These are phyloP conservation scores for Tragelaphus scriptus DNA, from an alignment of 2,113 vertebrate genomes.

Conservation along the genomic window DNA sequence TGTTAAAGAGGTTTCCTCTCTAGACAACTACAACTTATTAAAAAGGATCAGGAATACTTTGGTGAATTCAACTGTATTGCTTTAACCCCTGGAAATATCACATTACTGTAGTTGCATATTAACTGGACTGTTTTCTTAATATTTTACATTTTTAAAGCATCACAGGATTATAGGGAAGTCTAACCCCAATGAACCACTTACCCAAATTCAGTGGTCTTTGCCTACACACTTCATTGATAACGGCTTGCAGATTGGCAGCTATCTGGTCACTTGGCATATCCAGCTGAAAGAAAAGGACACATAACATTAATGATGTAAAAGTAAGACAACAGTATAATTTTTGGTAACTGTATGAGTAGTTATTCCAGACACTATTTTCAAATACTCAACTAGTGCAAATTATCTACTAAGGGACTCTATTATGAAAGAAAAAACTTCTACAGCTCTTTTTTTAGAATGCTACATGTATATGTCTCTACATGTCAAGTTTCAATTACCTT, in stretches of 20 bases:
- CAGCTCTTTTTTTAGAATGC: not conserved
- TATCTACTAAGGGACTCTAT: not conserved
- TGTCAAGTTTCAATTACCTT: not conserved
- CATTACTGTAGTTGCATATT: not conserved
- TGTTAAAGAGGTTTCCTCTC: not conserved
- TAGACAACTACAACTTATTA: not conserved
- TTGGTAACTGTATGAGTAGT: not conserved
- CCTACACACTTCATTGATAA: constrained; percentile 87
- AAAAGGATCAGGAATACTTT: constrained; percentile 10
- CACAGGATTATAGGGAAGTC: not conserved
- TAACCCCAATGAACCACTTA: constrained; percentile 65
- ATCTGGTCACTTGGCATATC: constrained; percentile 90
- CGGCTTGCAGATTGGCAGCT: constrained; percentile 82
- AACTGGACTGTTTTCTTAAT: not conserved
- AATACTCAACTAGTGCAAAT: not conserved
- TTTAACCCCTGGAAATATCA: not conserved
- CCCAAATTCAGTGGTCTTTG: constrained; percentile 82
- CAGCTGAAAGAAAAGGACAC: constrained; percentile 80
- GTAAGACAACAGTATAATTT: not conserved
- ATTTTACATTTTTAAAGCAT: constrained; percentile 33
- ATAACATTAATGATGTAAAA: not conserved
- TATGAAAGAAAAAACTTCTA: not conserved
- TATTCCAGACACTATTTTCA: not conserved
- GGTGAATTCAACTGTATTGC: constrained; percentile 12
- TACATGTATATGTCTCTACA: not conserved